These are phyloP conservation scores for Alitta virens DNA, from an alignment of 2,888 invertebrate genomes.

Conservation along the genomic window DNA sequence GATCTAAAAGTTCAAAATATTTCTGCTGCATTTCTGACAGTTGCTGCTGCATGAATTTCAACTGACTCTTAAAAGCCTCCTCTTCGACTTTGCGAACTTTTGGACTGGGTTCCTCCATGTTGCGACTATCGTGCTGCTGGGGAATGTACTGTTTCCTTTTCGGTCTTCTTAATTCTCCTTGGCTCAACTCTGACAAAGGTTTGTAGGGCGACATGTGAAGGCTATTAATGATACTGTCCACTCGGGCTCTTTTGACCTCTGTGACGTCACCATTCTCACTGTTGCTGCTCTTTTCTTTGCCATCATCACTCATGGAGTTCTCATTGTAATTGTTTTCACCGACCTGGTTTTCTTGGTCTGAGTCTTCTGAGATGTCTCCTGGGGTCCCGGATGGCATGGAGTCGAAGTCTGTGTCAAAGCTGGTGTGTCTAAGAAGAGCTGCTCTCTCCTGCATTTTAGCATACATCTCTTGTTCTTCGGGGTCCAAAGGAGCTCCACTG, in stretches of 20 bases:
- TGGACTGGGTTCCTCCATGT: conserved; percentile 60
- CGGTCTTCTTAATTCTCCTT: conserved; percentile 23
- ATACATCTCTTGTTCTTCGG: conserved; percentile 7
- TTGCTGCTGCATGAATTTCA: conserved; percentile 84
- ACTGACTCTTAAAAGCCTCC: conserved; percentile 79
- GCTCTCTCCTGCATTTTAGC: conserved; percentile 3
- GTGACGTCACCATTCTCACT: conserved; percentile 30
- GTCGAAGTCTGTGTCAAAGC: conserved; percentile 17
- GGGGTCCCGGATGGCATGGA: conserved; percentile 7
- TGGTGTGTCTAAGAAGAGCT: conserved; percentile 8
- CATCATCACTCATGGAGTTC: conserved; percentile 5
- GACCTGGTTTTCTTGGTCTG: conserved; percentile 21
- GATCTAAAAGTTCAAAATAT: conserved; percentile 62
- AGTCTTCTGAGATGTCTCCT: conserved; percentile 19
- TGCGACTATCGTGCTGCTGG: conserved; percentile 70
- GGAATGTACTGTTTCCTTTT: conserved; percentile 95
- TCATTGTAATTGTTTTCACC: conserved; percentile 7
- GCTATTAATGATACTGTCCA: conserved; percentile 91
- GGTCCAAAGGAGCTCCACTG: conserved; percentile 15
- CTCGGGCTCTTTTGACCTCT: conserved; percentile 81
- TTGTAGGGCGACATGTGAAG: conserved; percentile 67
- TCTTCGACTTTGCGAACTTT: conserved; percentile 44
- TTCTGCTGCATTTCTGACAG: conserved; percentile 88
- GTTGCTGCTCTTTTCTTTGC: conserved; percentile 10
- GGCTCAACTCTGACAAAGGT: neutral